Evolutionary conservation across 2,113 vertebrate species (phyloP).

Genomic region (Formicarius rufipectus): DNA sequence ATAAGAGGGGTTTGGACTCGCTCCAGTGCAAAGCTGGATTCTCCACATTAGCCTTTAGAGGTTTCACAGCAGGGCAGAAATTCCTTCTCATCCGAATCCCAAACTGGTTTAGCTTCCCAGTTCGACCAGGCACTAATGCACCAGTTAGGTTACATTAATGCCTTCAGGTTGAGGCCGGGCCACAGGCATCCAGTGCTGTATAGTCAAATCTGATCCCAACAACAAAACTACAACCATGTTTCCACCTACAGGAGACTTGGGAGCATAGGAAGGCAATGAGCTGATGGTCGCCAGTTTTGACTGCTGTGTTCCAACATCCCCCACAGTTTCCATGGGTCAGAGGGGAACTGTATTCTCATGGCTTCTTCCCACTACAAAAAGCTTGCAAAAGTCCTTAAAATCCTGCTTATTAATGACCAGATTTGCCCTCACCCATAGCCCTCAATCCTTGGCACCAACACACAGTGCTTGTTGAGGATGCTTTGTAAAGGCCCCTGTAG

Average conservation of each 20-base stretch:
- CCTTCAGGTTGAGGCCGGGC: background rate
- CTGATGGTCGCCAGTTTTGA: background rate
- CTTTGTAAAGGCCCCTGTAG: background rate
- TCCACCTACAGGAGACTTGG: background rate
- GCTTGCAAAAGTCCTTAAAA: background rate
- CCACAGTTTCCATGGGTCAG: fast-evolving
- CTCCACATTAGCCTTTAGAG: background rate
- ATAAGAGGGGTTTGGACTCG: background rate
- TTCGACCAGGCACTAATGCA: fast-evolving
- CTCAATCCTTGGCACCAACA: background rate
- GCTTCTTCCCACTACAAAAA: background rate
- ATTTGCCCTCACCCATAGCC: background rate
- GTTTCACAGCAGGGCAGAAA: background rate
- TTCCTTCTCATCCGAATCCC: background rate
- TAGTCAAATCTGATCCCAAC: background rate
- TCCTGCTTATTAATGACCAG: background rate
- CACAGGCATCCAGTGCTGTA: background rate
- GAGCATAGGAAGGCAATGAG: background rate
- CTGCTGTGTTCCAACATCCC: background rate
- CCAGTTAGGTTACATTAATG: background rate
- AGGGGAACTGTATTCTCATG: background rate
- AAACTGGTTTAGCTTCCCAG: background rate
- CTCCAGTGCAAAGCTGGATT: background rate
- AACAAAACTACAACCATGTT: background rate
- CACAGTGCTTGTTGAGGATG: fast-evolving